Evolutionary conservation across 2,113 vertebrate genomes (phyloP).

Genomic region (Chloroceryle aenea): DNA sequence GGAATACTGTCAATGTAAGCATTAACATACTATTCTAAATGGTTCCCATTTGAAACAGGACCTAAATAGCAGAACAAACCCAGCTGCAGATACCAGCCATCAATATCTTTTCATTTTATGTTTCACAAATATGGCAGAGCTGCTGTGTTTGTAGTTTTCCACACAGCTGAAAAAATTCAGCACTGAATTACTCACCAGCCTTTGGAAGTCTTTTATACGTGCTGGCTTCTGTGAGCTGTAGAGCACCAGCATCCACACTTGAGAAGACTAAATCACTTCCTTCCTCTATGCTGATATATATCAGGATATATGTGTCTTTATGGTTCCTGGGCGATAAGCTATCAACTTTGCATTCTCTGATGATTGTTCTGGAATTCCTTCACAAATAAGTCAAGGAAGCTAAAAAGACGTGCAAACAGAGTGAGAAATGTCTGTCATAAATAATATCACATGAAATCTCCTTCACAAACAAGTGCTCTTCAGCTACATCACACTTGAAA

Average conservation of each 20-base stretch:
- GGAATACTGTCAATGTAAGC: background rate
- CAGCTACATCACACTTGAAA: background rate
- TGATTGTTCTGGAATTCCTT: conserved; percentile 32
- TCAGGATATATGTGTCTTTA: background rate
- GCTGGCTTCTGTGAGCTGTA: background rate
- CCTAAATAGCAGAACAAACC: conserved; percentile 54
- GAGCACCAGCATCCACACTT: background rate
- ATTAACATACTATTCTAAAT: background rate
- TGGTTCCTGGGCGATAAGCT: background rate
- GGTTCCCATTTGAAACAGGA: conserved; percentile 28
- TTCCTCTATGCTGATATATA: background rate
- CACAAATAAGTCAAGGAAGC: background rate
- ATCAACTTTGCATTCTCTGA: background rate
- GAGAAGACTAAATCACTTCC: conserved; percentile 12
- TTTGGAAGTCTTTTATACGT: conserved; percentile 6
- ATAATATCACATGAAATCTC: background rate
- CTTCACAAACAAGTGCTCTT: background rate
- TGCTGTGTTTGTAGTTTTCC: conserved; percentile 66
- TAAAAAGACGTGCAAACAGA: background rate
- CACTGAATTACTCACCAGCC: conserved; percentile 57
- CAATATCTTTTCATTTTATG: conserved; percentile 20
- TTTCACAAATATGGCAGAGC: conserved; percentile 42
- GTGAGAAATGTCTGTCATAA: background rate
- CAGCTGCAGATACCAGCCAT: conserved; percentile 49
- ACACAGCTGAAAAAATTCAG: conserved; percentile 41